Conservation (phyloP, 2,888 invertebrate genomes). For the Pristionchus entomophagus region DNA sequence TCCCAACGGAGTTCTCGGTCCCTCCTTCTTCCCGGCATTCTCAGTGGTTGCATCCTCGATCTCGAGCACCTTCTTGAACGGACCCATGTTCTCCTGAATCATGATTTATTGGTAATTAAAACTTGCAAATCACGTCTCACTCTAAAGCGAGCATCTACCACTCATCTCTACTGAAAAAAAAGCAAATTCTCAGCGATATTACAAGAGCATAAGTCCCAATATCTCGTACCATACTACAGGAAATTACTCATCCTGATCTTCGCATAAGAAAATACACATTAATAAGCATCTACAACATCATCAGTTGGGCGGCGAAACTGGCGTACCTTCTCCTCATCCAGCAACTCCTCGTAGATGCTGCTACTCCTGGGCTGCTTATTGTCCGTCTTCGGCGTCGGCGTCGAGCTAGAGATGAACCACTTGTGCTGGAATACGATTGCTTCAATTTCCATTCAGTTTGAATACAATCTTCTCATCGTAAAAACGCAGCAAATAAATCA, state of each 20-base stretch:
- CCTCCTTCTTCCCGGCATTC: neutral
- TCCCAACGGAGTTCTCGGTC: constrained; percentile 7
- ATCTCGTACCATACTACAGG: no score
- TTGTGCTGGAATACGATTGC: neutral
- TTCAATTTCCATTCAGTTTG: no score
- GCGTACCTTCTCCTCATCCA: constrained; percentile 43
- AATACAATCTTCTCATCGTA: neutral
- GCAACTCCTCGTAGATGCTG: constrained; percentile 29
- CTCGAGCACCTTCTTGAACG: constrained; percentile 9
- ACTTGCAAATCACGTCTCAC: neutral
- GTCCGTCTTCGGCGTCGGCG: constrained; percentile 27
- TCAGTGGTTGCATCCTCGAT: neutral
- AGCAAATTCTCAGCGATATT: no score
- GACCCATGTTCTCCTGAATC: constrained; percentile 42
- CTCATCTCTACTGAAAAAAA: no score
- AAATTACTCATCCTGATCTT: no score
- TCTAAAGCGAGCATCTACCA: neutral
- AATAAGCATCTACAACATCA: no score
- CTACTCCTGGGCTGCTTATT: neutral
- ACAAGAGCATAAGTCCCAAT: no score
- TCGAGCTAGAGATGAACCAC: constrained; percentile 33
- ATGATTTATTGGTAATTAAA: neutral
- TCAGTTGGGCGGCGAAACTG: no score
- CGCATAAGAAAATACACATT: no score
- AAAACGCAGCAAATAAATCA: neutral